Evolutionary conservation across 2,797 vertebrate genomes (phyloP), one percentile per base, ranked within the genome.

Genomic region (Corythornis leucogaster): DNA sequence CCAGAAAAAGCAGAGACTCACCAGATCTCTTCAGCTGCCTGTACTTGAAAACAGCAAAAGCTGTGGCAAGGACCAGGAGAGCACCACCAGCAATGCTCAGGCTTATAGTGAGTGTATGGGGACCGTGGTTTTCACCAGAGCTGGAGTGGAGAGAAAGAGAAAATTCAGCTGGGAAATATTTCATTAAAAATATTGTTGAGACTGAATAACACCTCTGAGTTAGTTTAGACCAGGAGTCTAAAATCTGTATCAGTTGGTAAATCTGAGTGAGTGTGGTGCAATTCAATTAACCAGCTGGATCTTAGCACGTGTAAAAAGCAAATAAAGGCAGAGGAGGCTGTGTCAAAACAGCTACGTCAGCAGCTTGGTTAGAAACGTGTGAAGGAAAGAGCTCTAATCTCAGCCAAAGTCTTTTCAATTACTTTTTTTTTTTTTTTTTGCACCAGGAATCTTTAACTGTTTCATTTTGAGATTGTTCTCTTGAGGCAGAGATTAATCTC

Each of bases 21-120:
- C 98, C 98, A 5, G 98, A 96, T 12, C 97, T 96, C 80, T 79
- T 97, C 71, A 96, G 43, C 69, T 96, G 95, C 59, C 93, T 81
- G 61, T 91, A 96, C 62, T 93, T 97, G 30, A 97, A 55, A 4
- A 97, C 11, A 2, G 77, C 87, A 6, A 98, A 96, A 5, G 75
- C 95, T 26, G 94, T 40, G 2, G 14, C 80, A 0, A 92, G 76
- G 28, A 97, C 3, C 4, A 96, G 54, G 84, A 98, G n/a, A 21
- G 85, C 92, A 3, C 95, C 90, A 62, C 86, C 97, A 11, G 96
- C 8, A 9, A 95, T 82, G 21, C 92, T 63, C 73, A 98, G 58
- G 54, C 74, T 48, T 2, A 90, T 48, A 21, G 84, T 4, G 20
- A 97, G 55, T 1, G 53, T 58, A 3, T 5, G 87, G 70, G 95